phyloP scores from a whole-genome alignment of 2,797 vertebrate genomes.

The Tauraco hartlaubi region DNA sequence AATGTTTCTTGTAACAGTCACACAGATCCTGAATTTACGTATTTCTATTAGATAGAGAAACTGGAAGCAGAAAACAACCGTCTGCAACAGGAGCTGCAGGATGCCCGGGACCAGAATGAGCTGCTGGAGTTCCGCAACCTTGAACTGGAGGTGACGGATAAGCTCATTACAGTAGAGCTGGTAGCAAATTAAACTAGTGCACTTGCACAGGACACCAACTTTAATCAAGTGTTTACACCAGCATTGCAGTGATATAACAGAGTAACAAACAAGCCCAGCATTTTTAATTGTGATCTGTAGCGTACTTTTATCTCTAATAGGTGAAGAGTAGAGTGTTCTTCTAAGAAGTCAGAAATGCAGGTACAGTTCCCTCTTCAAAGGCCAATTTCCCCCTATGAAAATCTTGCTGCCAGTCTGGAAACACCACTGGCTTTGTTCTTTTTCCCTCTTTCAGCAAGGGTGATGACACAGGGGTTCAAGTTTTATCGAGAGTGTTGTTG shows the following conservation, averaged over 20 bases:
- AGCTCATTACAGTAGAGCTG: not conserved
- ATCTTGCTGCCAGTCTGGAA: not conserved
- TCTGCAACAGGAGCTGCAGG: conserved; percentile 93
- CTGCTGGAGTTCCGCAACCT: conserved; percentile 97
- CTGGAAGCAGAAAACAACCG: conserved; percentile 87
- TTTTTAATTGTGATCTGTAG: not conserved
- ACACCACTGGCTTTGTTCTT: not conserved
- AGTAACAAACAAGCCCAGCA: not conserved
- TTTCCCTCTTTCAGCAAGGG: not conserved
- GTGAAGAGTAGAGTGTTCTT: not conserved
- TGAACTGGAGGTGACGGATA: conserved; percentile 91
- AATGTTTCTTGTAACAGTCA: not conserved
- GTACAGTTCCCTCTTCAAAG: not conserved
- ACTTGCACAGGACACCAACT: not conserved
- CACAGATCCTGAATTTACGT: conserved; percentile 39
- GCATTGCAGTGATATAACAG: not conserved
- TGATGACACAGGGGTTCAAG: not conserved
- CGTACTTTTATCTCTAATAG: not conserved
- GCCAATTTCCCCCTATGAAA: not conserved
- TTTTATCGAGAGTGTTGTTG: not conserved
- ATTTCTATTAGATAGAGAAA: conserved; percentile 90
- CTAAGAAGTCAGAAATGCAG: not conserved
- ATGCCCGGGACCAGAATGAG: conserved; percentile 97
- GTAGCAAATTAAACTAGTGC: not conserved
- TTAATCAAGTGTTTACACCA: not conserved